Percentiles rank a stretch among this genome's conserved stretches.
Conservation (phyloP, 2,888 invertebrate genomes). For the Aricia artaxerxes region DNA sequence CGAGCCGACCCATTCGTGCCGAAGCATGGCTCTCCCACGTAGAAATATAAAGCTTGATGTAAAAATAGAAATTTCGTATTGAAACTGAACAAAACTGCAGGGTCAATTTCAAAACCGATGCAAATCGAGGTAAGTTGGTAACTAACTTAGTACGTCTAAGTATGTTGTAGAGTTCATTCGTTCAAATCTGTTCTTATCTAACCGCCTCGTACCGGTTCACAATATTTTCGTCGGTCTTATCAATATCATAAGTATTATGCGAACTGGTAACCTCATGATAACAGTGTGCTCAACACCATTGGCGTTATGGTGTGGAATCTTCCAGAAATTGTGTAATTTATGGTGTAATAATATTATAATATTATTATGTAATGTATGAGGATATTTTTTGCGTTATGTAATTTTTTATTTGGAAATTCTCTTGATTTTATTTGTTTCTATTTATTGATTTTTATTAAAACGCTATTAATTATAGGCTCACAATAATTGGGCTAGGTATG, state of each 20-base stretch:
- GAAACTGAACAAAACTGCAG: not conserved
- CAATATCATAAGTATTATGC: slow-evolving; percentile 3
- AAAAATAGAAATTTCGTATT: too few species aligned
- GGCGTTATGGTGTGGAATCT: slow-evolving; percentile 2
- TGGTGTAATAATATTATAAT: not conserved
- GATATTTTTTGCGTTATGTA: not conserved
- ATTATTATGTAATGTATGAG: too few species aligned
- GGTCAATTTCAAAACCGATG: not conserved
- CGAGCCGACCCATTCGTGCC: too few species aligned
- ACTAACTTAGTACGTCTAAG: not conserved
- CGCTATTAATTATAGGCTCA: too few species aligned
- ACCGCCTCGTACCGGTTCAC: not conserved
- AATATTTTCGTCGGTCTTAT: slow-evolving; percentile 9
- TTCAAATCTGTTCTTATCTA: not conserved
- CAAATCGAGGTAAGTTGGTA: not conserved
- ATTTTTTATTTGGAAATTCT: not conserved
- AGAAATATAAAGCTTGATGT: too few species aligned
- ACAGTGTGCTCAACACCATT: slow-evolving; percentile 11
- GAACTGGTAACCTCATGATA: slow-evolving; percentile 24
- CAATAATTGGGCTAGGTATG: too few species aligned
- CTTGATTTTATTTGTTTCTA: not conserved
- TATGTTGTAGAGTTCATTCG: not conserved
- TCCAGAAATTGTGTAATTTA: not conserved
- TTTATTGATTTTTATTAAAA: too few species aligned
- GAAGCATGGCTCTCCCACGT: too few species aligned